Percentiles rank a stretch among this genome's conserved stretches.
Evolutionary conservation across 2,113 vertebrate species (phyloP).

Genomic region (Tamias sibiricus): DNA sequence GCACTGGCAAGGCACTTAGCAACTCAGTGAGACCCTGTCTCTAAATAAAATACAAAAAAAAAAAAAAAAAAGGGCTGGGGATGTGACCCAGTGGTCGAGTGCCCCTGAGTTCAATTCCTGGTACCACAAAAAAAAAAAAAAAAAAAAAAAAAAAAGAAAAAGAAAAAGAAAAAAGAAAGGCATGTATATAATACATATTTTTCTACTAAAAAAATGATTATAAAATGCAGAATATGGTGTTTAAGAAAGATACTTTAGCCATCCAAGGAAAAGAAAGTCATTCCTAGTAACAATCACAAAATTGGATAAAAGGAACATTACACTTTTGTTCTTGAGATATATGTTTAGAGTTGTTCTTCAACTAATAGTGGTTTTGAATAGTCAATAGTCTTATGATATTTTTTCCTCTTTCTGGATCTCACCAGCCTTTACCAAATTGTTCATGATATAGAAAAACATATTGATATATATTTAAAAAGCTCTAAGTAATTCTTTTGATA

Average conservation of each 20-base stretch:
- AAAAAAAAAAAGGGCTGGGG: no score
- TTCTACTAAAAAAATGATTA: constrained; percentile 27
- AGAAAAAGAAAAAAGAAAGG: no score
- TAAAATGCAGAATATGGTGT: constrained; percentile 12
- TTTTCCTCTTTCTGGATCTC: not conserved
- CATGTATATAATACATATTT: not conserved
- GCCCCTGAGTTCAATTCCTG: no score
- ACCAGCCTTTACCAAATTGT: not conserved
- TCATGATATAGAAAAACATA: not conserved
- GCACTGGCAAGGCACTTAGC: no score
- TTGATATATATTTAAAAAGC: not conserved
- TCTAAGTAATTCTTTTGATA: constrained; percentile 3
- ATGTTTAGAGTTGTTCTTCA: constrained; percentile 11
- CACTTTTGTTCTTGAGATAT: not conserved
- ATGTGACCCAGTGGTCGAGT: no score
- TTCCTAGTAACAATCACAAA: constrained; percentile 5
- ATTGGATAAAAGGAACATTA: constrained; percentile 8
- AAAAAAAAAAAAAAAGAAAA: no score
- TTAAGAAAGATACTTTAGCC: not conserved
- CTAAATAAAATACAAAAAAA: no score
- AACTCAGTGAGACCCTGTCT: no score
- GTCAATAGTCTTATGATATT: not conserved
- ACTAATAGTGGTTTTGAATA: not conserved
- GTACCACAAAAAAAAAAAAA: no score
- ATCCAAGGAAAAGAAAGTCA: constrained; percentile 21